These are phyloP conservation scores for Malurus leucopterus DNA, from an alignment of 2,797 vertebrate genomes.

Conservation along the genomic window DNA sequence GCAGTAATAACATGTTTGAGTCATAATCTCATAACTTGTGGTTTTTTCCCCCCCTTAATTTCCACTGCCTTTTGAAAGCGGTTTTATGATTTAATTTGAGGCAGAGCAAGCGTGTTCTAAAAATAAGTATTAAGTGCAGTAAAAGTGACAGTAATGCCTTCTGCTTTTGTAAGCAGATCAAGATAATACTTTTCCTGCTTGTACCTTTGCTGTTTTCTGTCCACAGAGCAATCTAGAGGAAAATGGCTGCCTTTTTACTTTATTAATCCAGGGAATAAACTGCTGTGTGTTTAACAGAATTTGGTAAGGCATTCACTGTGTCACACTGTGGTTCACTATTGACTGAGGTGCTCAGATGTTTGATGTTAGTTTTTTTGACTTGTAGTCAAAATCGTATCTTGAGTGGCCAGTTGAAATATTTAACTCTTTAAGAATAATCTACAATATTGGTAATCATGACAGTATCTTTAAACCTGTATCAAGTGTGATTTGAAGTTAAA, in stretches of 20 bases:
- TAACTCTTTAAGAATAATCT: background rate
- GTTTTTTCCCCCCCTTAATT: background rate
- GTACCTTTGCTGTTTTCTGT: background rate
- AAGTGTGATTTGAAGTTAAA: background rate
- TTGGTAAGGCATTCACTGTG: background rate
- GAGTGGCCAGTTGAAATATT: background rate
- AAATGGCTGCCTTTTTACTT: background rate
- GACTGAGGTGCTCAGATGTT: background rate
- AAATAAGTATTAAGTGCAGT: conserved; percentile 35
- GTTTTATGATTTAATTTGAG: background rate
- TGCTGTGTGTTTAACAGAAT: background rate
- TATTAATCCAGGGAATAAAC: background rate
- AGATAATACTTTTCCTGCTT: conserved; percentile 20
- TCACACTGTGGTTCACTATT: background rate
- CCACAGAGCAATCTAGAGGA: background rate
- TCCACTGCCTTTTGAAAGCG: background rate
- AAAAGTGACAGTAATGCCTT: conserved; percentile 54
- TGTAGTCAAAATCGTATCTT: background rate
- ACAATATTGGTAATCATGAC: background rate
- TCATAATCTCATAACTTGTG: background rate
- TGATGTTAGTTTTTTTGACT: background rate
- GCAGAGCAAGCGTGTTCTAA: background rate
- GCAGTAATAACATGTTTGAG: background rate
- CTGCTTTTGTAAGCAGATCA: conserved; percentile 54
- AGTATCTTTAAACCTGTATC: background rate